These are phyloP conservation scores for Silurus lanzhouensis DNA, from an alignment of 2,797 vertebrate species.

Conservation along the genomic window DNA sequence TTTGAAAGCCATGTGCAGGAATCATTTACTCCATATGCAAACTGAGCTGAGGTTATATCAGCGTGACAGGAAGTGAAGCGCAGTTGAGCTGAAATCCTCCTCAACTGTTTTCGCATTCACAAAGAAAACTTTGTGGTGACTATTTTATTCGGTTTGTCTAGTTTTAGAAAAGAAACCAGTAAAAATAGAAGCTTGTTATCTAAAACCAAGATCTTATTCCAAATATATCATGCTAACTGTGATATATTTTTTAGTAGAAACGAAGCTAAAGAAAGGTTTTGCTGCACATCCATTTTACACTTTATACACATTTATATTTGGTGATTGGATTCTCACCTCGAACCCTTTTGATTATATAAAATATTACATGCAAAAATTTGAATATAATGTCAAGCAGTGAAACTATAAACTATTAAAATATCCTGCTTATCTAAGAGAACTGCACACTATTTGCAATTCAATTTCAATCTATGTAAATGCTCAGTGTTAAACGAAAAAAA, in stretches of 20 bases:
- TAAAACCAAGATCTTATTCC: too few relatives aligned
- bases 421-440: not conserved
- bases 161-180: not conserved
- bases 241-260: not conserved
- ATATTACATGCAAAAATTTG: not conserved
- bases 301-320: not conserved
- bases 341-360: not conserved
- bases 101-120: not conserved
- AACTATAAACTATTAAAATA: not conserved
- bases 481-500: not conserved
- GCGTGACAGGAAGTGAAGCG: not conserved
- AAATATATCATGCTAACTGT: not conserved
- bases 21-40: too few relatives aligned
- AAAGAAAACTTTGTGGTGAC: not conserved
- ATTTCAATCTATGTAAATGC: not conserved
- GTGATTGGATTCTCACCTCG: not conserved
- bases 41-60: not conserved
- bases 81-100: slow-evolving; percentile 13
- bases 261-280: not conserved
- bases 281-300: not conserved
- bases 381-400: not conserved
- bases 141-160: not conserved
- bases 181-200: not conserved
- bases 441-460: not conserved
- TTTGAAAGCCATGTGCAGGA: not conserved